Base-by-base conservation (phyloP, 2,888 invertebrate species). In the Megalurothrips usitatus region DNA sequence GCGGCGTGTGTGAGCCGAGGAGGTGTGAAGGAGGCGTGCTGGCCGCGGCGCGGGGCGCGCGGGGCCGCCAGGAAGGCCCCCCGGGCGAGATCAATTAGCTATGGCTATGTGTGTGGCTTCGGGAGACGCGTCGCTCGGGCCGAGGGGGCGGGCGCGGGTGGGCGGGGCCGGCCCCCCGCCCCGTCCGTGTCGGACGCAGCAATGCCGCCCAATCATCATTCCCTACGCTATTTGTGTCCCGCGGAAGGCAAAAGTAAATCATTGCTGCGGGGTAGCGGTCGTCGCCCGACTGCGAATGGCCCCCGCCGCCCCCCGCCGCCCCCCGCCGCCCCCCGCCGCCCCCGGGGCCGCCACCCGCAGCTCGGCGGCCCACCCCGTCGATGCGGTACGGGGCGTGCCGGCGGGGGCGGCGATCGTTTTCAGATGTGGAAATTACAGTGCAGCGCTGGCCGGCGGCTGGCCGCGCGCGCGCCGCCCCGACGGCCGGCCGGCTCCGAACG, bases 21-120 rank as follows among this genome's bases (percentile, higher is more conserved):
- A 75, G 68, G 68, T 75, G 68, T 75, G 68, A 75, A 75, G 68
- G 68, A 75, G 68, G 68, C 68, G 68, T 75, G 68, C 68, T 75
- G 68, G 68, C 26, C 68, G 68, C 68, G 68, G 23, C 11, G 68
- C 26, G 26, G 68, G 68, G 68, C 26, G 26, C 11, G 68, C 23
- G 26, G 68, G 68, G 68, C 23, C n/a, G 0, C 14, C 19, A n/a
- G 63, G 68, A 23, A n/a, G 10, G 26, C 26, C 68, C 68, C 68
- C 68, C 26, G 26, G 68, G 68, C 68, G 68, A 26, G 68, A 75
- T 75, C 68, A 75, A 75, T 75, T 75, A 75, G 26, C 68, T 75
- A 75, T 75, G 68, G 68, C 68, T 75, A 75, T 75, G 68, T 75
- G 68, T 75, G 68, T 75, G 68, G 68, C 68, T 75, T 75, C 23